Evolutionary conservation across 2,113 vertebrate species (phyloP).

Genomic region (Lepus americanus): DNA sequence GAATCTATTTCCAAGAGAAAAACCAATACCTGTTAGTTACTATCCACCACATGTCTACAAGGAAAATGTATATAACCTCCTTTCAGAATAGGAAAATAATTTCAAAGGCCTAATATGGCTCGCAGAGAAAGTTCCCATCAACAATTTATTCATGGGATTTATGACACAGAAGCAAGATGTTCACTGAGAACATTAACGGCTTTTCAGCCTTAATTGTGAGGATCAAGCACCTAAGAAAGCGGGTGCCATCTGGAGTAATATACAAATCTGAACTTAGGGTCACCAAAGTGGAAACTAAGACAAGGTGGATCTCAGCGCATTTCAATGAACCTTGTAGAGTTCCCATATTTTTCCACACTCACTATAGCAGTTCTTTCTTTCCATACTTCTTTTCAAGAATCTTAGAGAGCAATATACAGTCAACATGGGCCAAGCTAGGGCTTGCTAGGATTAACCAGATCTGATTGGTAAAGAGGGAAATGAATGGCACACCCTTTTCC

Average conservation of each 20-base stretch:
- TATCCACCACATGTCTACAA: neutral
- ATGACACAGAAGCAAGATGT: neutral
- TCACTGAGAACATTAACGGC: neutral
- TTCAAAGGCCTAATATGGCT: constrained; percentile 23
- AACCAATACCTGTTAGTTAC: neutral
- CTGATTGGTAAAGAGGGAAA: neutral
- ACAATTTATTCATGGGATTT: neutral
- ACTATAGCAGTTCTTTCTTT: neutral
- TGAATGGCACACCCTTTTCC: neutral
- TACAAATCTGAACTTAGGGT: neutral
- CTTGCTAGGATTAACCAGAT: neutral
- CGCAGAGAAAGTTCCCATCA: neutral
- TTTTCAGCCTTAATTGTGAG: neutral
- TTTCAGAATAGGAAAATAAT: constrained; percentile 2
- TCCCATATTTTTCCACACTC: neutral
- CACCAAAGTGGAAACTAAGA: neutral
- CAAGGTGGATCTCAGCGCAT: neutral
- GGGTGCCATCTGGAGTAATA: neutral
- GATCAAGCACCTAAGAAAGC: neutral
- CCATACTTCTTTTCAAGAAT: neutral
- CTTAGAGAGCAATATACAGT: neutral
- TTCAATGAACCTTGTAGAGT: neutral
- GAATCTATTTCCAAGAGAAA: constrained; percentile 55
- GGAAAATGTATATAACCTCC: neutral
- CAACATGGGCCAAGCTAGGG: neutral